Base-by-base conservation (phyloP, 2,888 invertebrate species). In the Habroteleia sp. region DNA sequence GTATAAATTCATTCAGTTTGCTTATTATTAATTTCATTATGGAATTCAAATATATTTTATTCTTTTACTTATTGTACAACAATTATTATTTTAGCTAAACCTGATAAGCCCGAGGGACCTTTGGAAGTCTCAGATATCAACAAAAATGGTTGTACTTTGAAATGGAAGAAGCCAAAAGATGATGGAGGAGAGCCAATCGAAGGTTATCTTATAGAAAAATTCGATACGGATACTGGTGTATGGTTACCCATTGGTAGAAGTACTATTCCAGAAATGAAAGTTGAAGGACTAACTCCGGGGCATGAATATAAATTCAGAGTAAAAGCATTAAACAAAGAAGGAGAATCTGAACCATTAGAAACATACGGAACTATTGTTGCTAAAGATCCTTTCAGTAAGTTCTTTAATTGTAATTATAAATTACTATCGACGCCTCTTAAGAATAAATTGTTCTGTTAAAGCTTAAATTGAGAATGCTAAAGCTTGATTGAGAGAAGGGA, bases 291-390 rank as follows among this genome's bases (percentile, higher is more conserved):
- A 54, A 95, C 93, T 84, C 96, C 97, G 3, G 97, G 97, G 1
- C 94, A 96, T 84, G 96, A 96, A 88, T 98, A 98, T 90, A 95
- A 96, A 90, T 98, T 98, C 92, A 91, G 97, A 41, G 97, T 98
- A 11, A 94, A 94, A 0, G 98, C 98, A 16, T 93, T 96, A 77
- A 98, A 98, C 85, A 95, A 96, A 72, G 97, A 97, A 89, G 98
- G 98, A 1, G 96, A 97, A 85, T 96, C 96, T 0, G 97, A 97
- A 77, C 97, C 97, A 4, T 89, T 98, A 35, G 93, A 93, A 75
- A 93, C 96, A 5, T 93, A 95, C 48, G 91, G 91, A 35, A 92
- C 93, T 1, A 93, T 94, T 11, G 90, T 96, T 29, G 97, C 97
- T 58, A 97, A 97, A 90, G 97, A 97, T 93, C 97, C 97, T 50